phyloP scores from a whole-genome alignment of 2,113 vertebrate species.

The Chamaea fasciata region DNA sequence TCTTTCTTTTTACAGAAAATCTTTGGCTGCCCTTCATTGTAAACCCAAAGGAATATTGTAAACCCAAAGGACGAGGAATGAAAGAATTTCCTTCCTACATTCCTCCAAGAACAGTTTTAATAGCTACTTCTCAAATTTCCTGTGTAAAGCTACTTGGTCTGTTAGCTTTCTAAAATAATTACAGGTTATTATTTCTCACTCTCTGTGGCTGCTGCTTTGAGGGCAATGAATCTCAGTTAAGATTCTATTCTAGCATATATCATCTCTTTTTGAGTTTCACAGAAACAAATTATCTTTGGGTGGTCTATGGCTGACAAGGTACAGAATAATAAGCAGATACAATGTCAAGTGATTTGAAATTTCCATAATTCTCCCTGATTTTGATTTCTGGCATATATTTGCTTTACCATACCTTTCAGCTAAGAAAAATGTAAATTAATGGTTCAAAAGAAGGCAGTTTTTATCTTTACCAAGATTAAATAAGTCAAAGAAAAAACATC shows the following conservation, averaged over 20 bases:
- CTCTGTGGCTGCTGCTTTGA: background rate
- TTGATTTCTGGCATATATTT: conserved; percentile 46
- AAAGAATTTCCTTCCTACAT: background rate
- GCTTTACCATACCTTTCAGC: background rate
- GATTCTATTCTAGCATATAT: background rate
- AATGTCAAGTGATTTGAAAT: background rate
- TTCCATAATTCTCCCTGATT: background rate
- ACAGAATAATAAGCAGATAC: background rate
- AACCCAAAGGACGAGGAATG: background rate
- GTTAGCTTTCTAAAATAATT: background rate
- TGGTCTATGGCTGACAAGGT: background rate
- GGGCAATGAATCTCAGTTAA: background rate
- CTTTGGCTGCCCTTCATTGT: background rate
- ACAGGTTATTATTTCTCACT: background rate
- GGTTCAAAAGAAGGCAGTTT: background rate
- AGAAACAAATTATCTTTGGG: background rate
- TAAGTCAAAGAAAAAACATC: background rate
- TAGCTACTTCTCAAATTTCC: background rate
- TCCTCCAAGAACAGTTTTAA: background rate
- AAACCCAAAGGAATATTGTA: background rate
- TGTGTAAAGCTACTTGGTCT: background rate
- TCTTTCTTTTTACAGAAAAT: background rate
- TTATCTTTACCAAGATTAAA: conserved; percentile 22
- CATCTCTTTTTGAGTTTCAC: background rate
- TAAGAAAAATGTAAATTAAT: conserved; percentile 24